Evolutionary conservation across 2,113 vertebrate genomes (phyloP).

Genomic region (Gnathonemus echidnorhynchus): DNA sequence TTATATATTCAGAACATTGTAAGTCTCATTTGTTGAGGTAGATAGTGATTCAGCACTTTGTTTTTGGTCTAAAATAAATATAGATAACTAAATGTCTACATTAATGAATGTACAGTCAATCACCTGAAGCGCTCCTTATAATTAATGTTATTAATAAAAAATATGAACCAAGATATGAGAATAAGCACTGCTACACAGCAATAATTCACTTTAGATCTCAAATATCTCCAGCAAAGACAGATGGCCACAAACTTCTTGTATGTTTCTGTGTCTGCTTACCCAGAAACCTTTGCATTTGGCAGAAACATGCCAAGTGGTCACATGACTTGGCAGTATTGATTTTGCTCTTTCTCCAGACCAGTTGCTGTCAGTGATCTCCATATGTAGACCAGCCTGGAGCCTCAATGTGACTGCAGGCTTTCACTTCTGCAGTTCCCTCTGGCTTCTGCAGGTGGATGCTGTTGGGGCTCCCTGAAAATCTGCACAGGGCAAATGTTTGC

Average conservation of each 20-base stretch:
- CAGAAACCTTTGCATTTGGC: not conserved
- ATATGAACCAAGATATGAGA: not conserved
- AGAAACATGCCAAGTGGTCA: not conserved
- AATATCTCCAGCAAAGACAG: not conserved
- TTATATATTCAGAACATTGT: not conserved
- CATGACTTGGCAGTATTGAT: not conserved
- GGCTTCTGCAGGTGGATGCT: not conserved
- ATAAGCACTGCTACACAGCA: not conserved
- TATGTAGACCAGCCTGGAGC: not conserved
- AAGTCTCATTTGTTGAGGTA: not conserved
- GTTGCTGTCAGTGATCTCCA: not conserved
- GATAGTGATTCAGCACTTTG: not conserved
- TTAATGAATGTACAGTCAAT: not conserved
- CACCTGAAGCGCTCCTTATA: not conserved
- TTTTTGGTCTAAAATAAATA: not conserved
- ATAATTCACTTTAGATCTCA: not conserved
- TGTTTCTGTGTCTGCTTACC: not conserved
- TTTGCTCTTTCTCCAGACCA: not conserved
- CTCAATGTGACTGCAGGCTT: not conserved
- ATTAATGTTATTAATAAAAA: not conserved
- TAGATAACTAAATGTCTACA: not conserved
- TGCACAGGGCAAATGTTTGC: not conserved
- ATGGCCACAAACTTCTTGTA: not conserved
- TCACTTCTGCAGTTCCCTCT: not conserved
- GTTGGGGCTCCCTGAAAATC: not conserved